Conservation (phyloP, 2,797 vertebrate genomes). For the Ctenochaetus hawaiiensis region DNA sequence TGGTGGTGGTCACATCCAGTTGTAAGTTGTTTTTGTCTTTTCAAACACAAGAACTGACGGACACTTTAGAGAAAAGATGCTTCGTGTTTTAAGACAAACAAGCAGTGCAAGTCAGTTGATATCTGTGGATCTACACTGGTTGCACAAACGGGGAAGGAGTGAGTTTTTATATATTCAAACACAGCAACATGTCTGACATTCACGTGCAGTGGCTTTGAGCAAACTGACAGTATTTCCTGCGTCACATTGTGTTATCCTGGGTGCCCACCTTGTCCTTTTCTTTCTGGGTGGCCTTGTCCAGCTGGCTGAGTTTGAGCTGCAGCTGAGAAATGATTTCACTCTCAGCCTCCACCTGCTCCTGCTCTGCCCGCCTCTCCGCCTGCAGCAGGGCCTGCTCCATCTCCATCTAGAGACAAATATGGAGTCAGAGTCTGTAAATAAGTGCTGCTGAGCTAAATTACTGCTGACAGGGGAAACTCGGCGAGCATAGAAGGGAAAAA, state of each 20-base stretch:
- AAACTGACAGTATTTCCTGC: slow-evolving; percentile 7
- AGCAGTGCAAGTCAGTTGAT: slow-evolving; percentile 48
- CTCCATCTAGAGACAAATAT: slow-evolving; percentile 87
- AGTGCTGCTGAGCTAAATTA: slow-evolving; percentile 4
- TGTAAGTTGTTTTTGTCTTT: slow-evolving; percentile 16
- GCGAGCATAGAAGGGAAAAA: background rate
- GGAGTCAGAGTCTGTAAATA: slow-evolving; percentile 5
- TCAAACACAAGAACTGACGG: slow-evolving; percentile 6
- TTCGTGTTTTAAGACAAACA: slow-evolving; percentile 28
- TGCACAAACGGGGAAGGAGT: slow-evolving; percentile 34
- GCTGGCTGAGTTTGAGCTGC: slow-evolving; percentile 90
- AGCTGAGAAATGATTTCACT: slow-evolving; percentile 89
- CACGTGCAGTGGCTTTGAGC: slow-evolving; percentile 44
- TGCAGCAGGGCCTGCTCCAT: slow-evolving; percentile 96
- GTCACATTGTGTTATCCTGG: slow-evolving; percentile 12
- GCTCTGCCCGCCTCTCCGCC: slow-evolving; percentile 91
- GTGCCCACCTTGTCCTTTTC: slow-evolving; percentile 93
- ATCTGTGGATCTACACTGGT: background rate
- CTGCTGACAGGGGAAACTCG: slow-evolving; percentile 5
- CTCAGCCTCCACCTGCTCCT: slow-evolving; percentile 90
- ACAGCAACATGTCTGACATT: slow-evolving; percentile 32
- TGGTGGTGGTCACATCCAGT: slow-evolving; percentile 25
- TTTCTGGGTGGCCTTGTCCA: slow-evolving; percentile 89
- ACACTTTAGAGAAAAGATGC: slow-evolving; percentile 21
- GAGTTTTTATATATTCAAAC: slow-evolving; percentile 25